Evolutionary conservation across 2,113 vertebrate species (phyloP).

Genomic region (Zapus hudsonius): DNA sequence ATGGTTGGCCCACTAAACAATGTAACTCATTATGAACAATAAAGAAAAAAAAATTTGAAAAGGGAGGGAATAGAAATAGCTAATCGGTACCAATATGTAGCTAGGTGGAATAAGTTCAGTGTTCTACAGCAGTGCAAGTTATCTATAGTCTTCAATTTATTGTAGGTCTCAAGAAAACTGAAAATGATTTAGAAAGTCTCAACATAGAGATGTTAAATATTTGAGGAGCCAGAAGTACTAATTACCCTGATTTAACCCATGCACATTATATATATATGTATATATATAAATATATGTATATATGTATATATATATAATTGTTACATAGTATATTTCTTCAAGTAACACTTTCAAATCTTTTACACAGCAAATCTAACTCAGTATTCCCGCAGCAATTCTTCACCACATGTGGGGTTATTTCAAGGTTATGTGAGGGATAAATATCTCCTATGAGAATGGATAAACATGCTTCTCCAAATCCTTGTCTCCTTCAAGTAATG

Average conservation of each 20-base stretch:
- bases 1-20: no score
- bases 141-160: neutral
- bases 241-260: neutral
- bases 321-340: constrained; percentile 14
- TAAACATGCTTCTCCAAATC: neutral
- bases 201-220: neutral
- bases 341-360: neutral
- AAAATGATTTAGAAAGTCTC: neutral
- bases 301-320: neutral
- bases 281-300: neutral
- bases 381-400: neutral
- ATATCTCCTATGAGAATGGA: neutral
- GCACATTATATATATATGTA: neutral
- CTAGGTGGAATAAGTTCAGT: neutral
- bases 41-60: constrained; percentile 5
- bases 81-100: neutral
- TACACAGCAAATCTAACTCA: neutral
- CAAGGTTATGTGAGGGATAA: neutral
- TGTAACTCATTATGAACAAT: no score
- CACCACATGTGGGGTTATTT: neutral
- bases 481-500: neutral
- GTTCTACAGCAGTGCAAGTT: neutral
- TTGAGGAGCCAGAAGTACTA: neutral
- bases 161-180: neutral
- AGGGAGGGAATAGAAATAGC: neutral